Percentiles rank a stretch among this genome's conserved stretches.
Conservation (phyloP, 2,888 invertebrate genomes). For the Lacanobia wlatinum region DNA sequence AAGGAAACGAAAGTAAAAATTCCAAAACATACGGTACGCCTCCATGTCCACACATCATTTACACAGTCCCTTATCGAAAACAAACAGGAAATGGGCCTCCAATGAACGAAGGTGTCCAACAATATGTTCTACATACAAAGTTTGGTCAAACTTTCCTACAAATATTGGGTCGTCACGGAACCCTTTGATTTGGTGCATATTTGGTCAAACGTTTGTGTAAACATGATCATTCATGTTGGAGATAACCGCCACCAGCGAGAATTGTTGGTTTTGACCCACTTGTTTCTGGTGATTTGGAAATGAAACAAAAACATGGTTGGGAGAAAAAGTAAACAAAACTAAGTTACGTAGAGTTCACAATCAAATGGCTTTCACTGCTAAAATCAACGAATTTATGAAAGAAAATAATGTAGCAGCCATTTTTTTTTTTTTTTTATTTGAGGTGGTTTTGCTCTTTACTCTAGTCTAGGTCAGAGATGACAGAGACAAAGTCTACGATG, state of each 20-base stretch:
- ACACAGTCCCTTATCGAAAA: conserved; percentile 74
- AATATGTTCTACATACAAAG: conserved; percentile 71
- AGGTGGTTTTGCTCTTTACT: no score
- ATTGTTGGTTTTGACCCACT: conserved; percentile 59
- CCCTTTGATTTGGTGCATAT: conserved; percentile 72
- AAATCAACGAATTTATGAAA: neutral
- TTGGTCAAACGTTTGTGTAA: conserved; percentile 67
- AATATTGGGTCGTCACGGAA: conserved; percentile 72
- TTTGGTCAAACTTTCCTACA: conserved; percentile 72
- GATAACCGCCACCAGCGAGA: conserved; percentile 61
- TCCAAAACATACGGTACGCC: conserved; percentile 60
- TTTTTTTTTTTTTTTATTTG: no score
- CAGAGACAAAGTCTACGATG: no score
- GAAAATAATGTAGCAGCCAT: neutral
- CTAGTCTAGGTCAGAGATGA: no score
- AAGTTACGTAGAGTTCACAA: neutral
- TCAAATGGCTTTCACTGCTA: neutral
- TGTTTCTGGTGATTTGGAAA: conserved; percentile 62
- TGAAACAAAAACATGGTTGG: conserved; percentile 35
- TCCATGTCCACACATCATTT: conserved; percentile 67
- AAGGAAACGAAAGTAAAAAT: conserved; percentile 69
- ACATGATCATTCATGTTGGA: conserved; percentile 70
- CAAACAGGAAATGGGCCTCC: conserved; percentile 78
- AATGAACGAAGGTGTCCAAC: conserved; percentile 69
- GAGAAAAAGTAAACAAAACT: neutral